phyloP scores from a whole-genome alignment of 2,888 invertebrate genomes.

The Thecophora atra region DNA sequence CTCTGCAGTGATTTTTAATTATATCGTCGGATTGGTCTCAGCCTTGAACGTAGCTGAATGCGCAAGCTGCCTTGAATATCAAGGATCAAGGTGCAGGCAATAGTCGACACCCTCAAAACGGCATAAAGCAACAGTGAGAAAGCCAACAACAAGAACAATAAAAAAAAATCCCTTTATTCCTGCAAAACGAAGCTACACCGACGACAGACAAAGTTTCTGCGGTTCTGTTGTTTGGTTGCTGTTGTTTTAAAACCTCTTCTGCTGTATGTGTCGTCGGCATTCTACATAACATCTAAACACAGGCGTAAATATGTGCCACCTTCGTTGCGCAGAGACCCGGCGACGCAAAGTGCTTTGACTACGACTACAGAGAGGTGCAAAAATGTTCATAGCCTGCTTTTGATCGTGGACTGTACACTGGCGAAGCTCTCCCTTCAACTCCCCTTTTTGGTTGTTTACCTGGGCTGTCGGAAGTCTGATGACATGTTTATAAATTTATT shows the following conservation, averaged over 20 bases:
- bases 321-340: too few relatives aligned
- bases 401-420: too few relatives aligned
- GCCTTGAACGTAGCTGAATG: conserved; percentile 22
- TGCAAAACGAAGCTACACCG: background rate
- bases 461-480: background rate
- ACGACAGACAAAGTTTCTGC: background rate
- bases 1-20: conserved; percentile 29
- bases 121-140: background rate
- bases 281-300: too few relatives aligned
- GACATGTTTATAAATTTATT: conserved; percentile 23
- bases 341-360: too few relatives aligned
- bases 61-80: conserved; percentile 15
- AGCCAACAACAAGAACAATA: too few relatives aligned
- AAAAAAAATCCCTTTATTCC: conserved; percentile 1
- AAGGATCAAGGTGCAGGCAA: conserved; percentile 6
- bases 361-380: too few relatives aligned
- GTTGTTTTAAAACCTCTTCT: background rate
- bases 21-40: conserved; percentile 22
- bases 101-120: background rate
- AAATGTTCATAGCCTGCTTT: too few relatives aligned
- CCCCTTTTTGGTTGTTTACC: background rate
- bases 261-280: too few relatives aligned
- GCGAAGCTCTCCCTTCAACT: too few relatives aligned
- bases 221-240: background rate
- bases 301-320: too few relatives aligned